Base-by-base conservation (phyloP, 2,888 invertebrate genomes). In the Neoascia interrupta region DNA sequence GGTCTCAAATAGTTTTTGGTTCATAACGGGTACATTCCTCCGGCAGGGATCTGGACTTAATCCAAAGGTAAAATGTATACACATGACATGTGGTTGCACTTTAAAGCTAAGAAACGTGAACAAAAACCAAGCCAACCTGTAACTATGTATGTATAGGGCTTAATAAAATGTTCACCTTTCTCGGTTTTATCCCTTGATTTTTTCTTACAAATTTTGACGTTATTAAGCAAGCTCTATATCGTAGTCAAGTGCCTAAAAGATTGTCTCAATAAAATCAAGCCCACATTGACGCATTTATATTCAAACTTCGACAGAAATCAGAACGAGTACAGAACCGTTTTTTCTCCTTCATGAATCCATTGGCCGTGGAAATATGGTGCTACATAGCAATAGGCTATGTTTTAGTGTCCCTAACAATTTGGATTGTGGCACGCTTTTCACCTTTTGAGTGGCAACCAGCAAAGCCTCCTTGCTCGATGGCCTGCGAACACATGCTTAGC, bases 1-100 rank as follows among this genome's bases (percentile, higher is more conserved):
- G 82, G 93, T 99, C 60, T 96, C 97, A 84, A 98, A 97, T 90
- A 94, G 91, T 85, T 94, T 96, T 89, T 96, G 96, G 96, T 96
- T 96, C 89, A 95, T 95, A 87, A 95, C 95, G 10, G 96, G 96
- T 41, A 96, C 96, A 28, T 93, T 97, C 87, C 92, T 97, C 85
- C 93, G 96, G 80, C 96, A 96, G 89, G 96, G 95, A 86, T 94
- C 94, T 82, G 94, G 94, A 83, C 90, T 95, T 82, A 95, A 95
- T 88, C 96, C 96, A 47, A 96, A 92, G 93, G 94, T 94, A 91
- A 86, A 82, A n/a, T n/a, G n/a, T n/a, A n/a, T n/a, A n/a, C n/a
- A n/a, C n/a, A n/a, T n/a, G n/a, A n/a, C n/a, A n/a, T n/a, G n/a
- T n/a, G n/a, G n/a, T n/a, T n/a, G n/a, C n/a, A n/a, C n/a, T n/a